Evolutionary conservation across 1,140 invertebrate species (phyloP), one percentile per base, ranked within the genome.

Genomic region (Trichonephila clavipes): DNA sequence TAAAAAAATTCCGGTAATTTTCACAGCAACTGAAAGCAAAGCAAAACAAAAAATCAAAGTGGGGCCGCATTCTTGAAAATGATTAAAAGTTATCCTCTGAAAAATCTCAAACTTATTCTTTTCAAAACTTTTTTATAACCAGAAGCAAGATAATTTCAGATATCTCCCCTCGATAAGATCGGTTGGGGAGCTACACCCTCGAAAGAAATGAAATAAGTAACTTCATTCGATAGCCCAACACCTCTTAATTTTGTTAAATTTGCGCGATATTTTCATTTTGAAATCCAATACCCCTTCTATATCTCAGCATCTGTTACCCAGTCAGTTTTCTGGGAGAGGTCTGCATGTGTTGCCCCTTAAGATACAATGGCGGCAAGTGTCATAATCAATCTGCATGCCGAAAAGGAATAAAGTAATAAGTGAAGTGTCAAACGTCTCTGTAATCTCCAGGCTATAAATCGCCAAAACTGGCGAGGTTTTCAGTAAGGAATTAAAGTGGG

Each of bases 401-500:
- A 16, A 40, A 77, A 83, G 58, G 51, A 83, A 18, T n/a, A 83
- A 59, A 83, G 82, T 44, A 83, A 59, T 19, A 59, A 51, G 51
- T 21, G 51, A 83, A 83, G 44, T 59, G 51, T 83, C 82, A 83
- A 83, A 83, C 40, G 51, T 77, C 72, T 28, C 28, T 18, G 6
- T 77, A 64, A 77, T 77, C 72, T 77, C 7, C 28, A 24, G 66
- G 90, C 77, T 83, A 83, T 92, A 83, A 83, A 83, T 44, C 90
- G 90, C 90, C 90, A 92, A 92, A 92, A 62, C 12, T 92, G 81
- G 62, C 16, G 21, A n/a, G 34, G 72, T 28, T 51, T n/a, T 61
- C 58, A 88, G 19, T 40, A 5, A 64, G 28, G 69, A 92, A 92
- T 83, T 28, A 92, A 92, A 92, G 62, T 92, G 61, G 90, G 40